Conservation (phyloP, 1,140 invertebrate genomes). For the Bombus ignitus region DNA sequence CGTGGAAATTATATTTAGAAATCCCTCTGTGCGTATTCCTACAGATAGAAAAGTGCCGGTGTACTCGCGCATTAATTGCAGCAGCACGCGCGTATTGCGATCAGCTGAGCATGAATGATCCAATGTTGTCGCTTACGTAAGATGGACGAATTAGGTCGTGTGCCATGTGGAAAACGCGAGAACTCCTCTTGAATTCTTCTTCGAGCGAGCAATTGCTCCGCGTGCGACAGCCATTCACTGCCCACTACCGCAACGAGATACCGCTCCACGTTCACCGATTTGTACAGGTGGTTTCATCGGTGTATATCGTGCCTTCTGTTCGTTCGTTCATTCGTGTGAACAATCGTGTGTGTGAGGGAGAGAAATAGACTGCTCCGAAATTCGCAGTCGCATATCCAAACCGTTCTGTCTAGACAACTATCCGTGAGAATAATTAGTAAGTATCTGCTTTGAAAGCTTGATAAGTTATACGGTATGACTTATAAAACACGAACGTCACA, state of each 20-base stretch:
- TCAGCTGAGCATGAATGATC: slow-evolving; percentile 48
- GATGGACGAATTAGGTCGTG: slow-evolving; percentile 36
- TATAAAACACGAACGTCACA: neutral
- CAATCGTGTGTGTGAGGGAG: neutral
- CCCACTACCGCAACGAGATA: neutral
- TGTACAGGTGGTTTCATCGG: neutral
- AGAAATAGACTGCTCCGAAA: neutral
- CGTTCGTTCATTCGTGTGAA: neutral
- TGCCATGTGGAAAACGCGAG: slow-evolving; percentile 34
- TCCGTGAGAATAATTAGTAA: neutral
- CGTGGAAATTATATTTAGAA: too few relatives aligned
- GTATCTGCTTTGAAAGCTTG: neutral
- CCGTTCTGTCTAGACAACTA: neutral
- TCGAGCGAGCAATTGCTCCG: neutral
- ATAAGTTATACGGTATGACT: neutral
- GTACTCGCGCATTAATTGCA: slow-evolving; percentile 3
- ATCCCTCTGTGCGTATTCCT: too few relatives aligned
- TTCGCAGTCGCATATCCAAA: neutral
- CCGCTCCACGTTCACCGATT: neutral
- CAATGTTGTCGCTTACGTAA: slow-evolving; percentile 40
- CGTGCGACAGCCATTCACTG: slow-evolving; percentile 12
- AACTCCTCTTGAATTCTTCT: slow-evolving; percentile 25
- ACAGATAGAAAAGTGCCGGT: neutral
- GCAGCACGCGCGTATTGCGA: slow-evolving; percentile 11
- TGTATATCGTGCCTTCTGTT: neutral